Evolutionary conservation across 2,888 invertebrate species (phyloP), one percentile per base, ranked within the genome.

Genomic region (Synergus laeviventris): DNA sequence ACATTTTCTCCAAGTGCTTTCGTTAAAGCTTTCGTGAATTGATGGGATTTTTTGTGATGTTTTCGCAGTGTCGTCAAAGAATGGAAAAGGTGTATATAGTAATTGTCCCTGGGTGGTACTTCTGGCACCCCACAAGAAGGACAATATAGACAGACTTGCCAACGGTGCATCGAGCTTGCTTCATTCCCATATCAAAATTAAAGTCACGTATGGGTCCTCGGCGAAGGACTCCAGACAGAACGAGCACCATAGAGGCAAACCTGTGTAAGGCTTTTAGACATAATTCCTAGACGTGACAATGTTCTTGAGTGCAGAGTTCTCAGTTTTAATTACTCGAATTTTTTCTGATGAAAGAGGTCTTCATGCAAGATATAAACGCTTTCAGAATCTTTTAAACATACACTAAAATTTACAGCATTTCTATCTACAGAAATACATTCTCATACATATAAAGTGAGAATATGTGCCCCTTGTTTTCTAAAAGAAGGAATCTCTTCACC

Each of bases 161-260:
- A 75, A 76, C 78, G 56, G 73, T 73, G 74, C 74, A 59, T 75
- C 64, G 76, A 76, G 77, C 75, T 56, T 76, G 73, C 74, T 45
- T 66, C 79, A 76, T 77, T 66, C 73, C 75, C 75, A 75, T 79
- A 83, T 85, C 83, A 82, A 85, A 85, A 84, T 84, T 83, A 80
- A 81, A 84, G 83, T 84, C 84, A 84, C 83, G 84, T 84, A 81
- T 78, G 80, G 81, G 80, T 83, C 79, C 82, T 84, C 83, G 79
- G 81, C 77, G 78, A 75, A 77, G 81, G 80, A 79, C 80, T 80
- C 78, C 77, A 82, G 79, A 82, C 82, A 77, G 78, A 79, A 78
- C 77, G 81, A 74, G 73, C 76, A 64, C 73, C 80, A 74, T 78
- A 79, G 77, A 49, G 60, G 74, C 78, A 79, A 74, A 76, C 76